Base-by-base conservation (phyloP, 2,888 invertebrate genomes). In the Drosophila buzzatii region DNA sequence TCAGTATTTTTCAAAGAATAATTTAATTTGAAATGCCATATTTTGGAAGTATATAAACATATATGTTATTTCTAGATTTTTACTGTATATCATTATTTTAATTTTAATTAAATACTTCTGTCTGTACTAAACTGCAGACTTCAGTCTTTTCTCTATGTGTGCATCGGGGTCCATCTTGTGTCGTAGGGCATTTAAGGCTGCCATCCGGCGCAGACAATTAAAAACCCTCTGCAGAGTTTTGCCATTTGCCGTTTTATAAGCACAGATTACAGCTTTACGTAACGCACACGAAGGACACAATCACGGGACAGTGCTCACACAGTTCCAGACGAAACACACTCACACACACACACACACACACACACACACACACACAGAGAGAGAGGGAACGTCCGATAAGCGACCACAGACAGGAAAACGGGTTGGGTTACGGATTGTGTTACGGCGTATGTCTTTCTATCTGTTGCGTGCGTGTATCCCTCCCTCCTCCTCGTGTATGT, bases 171-270 rank as follows among this genome's bases (percentile, higher is more conserved):
- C 58, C 73, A 68, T 63, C 56, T 59, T 72, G 73, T 77, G 69
- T 76, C 70, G 76, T 68, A 69, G 67, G 82, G 82, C 88, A 82
- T 87, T 85, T 87, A 87, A 87, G 90, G 49, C 87, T 75, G 76
- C 85, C 86, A 90, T 86, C 89, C 85, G 87, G 90, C 74, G 75
- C 79, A 86, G 85, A 86, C 90, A 86, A 90, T 86, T 86, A 86
- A 86, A 86, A 86, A 89, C 89, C 85, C 87, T 86, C 90, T 86
- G 89, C 81, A 86, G 79, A 90, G 79, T 70, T 73, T 89, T 81
- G 89, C 85, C 90, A 90, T 85, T 85, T 85, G 89, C 87, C 89
- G 65, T 86, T 86, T 90, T 90, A 86, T 90, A 90, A 89, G 85
- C 85, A 89, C 87, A 90, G 85, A 90, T 86, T 86, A 86, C 90